phyloP scores from a whole-genome alignment of 2,113 vertebrate species.

The Lycaon pictus region DNA sequence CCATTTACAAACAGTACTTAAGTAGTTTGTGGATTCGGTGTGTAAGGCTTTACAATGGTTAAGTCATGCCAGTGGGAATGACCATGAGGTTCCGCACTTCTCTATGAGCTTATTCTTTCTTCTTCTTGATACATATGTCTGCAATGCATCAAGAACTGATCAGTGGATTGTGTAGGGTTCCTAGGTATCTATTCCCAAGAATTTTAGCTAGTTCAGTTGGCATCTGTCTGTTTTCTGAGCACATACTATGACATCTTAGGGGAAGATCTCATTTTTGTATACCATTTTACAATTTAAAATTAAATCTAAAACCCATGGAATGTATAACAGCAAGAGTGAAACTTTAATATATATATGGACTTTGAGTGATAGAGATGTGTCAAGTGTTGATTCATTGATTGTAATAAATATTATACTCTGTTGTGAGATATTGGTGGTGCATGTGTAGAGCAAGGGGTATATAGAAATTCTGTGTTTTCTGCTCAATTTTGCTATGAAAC shows the following conservation, averaged over 20 bases:
- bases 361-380: neutral
- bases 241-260: neutral
- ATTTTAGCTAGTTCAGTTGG: neutral
- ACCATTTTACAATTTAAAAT: slow-evolving; percentile 17
- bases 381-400: neutral
- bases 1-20: neutral
- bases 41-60: neutral
- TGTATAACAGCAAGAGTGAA: neutral
- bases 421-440: neutral
- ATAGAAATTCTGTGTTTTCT: neutral
- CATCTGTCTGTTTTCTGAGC: neutral
- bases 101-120: neutral
- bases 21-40: neutral
- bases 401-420: neutral
- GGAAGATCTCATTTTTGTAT: neutral
- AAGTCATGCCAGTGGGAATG: neutral
- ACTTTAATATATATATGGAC: neutral
- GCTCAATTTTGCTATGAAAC: neutral
- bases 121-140: neutral
- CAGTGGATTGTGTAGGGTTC: neutral
- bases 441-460: neutral
- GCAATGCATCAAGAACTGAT: neutral
- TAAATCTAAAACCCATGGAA: neutral
- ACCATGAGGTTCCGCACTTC: neutral
- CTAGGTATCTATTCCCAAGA: neutral